Conservation (phyloP, 2,797 vertebrate genomes). For the Gephyroberyx darwinii region DNA sequence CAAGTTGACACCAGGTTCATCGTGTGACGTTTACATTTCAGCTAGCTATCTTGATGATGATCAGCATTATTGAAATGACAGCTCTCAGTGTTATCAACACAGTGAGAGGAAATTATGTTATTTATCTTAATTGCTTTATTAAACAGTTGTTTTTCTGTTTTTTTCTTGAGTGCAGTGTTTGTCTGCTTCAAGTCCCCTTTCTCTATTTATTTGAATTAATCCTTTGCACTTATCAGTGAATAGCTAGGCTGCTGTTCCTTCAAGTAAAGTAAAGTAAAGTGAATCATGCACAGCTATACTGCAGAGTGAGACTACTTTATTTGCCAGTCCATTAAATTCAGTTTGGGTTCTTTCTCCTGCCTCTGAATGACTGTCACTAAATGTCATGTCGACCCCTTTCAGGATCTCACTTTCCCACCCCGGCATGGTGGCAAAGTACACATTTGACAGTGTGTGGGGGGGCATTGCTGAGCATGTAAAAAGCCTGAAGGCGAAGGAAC, state of each 20-base stretch:
- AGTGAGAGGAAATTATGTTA: constrained; percentile 29
- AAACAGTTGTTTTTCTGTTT: constrained; percentile 38
- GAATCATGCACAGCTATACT: constrained; percentile 60
- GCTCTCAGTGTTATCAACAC: constrained; percentile 52
- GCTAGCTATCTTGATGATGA: constrained; percentile 49
- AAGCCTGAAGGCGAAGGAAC: constrained; percentile 58
- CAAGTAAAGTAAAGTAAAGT: constrained; percentile 56
- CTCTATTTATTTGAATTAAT: constrained; percentile 63
- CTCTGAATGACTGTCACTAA: constrained; percentile 51
- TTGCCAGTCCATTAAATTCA: constrained; percentile 63
- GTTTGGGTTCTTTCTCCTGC: constrained; percentile 48
- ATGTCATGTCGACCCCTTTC: constrained; percentile 54
- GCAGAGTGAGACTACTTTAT: constrained; percentile 55
- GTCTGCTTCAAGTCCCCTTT: constrained; percentile 54
- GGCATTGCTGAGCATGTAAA: constrained; percentile 48
- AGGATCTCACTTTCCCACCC: constrained; percentile 58
- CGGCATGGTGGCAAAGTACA: constrained; percentile 42
- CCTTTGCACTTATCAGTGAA: constrained; percentile 59
- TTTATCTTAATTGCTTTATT: constrained; percentile 67
- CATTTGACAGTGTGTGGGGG: constrained; percentile 21
- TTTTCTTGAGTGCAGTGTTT: constrained; percentile 44
- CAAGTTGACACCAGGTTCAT: constrained; percentile 62
- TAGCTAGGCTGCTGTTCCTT: constrained; percentile 56
- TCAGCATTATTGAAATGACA: constrained; percentile 65
- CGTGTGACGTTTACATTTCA: constrained; percentile 62